A percentile compares a stretch with the other conserved stretches of the same genome.
Conservation (phyloP, 2,888 invertebrate genomes). For the Caenorhabditis doughertyi region DNA sequence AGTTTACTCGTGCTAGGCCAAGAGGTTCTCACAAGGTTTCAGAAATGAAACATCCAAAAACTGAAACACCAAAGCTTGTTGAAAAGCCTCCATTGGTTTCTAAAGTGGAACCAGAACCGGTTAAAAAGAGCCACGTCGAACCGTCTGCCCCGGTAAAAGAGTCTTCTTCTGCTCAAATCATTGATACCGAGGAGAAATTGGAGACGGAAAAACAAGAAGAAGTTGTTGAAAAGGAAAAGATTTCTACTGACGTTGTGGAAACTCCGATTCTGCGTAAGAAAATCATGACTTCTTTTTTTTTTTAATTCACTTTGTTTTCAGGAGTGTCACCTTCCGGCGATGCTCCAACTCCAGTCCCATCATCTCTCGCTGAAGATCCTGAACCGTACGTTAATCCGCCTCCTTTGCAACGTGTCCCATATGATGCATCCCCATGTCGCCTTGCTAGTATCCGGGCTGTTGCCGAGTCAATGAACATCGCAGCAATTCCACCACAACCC, state of each 20-base stretch:
- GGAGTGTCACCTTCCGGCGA: not conserved
- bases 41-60: not conserved
- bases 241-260: not conserved
- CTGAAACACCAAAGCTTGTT: not conserved
- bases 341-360: not conserved
- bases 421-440: not conserved
- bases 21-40: not conserved
- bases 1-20: not conserved
- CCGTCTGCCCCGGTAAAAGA: not conserved
- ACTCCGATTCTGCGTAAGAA: not conserved
- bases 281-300: no score
- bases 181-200: not conserved
- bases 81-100: not conserved
- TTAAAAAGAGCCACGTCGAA: not conserved
- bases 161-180: not conserved
- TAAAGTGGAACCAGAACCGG: not conserved
- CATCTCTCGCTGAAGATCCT: conserved; percentile 2
- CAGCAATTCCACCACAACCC: conserved; percentile 24
- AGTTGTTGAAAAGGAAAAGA: not conserved
- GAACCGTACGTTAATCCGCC: conserved; percentile 22
- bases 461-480: conserved; percentile 53
- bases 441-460: conserved; percentile 45
- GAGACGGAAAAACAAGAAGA: not conserved
- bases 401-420: conserved; percentile 43
- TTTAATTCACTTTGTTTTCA: not conserved